These are phyloP conservation scores for Xanthorhoe spadicearia DNA, from an alignment of 2,888 invertebrate species.

Conservation along the genomic window DNA sequence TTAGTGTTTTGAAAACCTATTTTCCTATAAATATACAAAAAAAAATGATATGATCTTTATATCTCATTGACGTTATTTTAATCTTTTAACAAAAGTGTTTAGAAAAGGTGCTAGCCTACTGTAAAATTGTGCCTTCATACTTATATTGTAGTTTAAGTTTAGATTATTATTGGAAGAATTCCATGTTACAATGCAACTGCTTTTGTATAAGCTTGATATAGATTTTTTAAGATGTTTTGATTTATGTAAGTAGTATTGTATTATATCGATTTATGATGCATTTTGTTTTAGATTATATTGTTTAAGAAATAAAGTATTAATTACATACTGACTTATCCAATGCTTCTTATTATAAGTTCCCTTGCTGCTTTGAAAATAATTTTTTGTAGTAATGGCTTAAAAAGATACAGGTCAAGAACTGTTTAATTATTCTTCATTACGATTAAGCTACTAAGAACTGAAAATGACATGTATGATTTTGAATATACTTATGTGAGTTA, in stretches of 20 bases:
- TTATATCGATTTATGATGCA: conserved; percentile 11
- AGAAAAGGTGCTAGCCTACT: conserved; percentile 1
- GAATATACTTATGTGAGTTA: no score
- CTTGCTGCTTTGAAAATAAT: no score
- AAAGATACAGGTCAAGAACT: no score
- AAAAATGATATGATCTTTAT: neutral
- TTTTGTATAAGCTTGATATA: neutral
- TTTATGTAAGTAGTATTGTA: neutral
- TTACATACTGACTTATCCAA: conserved; percentile 5
- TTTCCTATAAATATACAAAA: neutral
- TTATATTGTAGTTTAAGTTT: neutral
- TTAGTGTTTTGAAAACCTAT: neutral
- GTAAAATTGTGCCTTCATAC: neutral
- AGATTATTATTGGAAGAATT: neutral
- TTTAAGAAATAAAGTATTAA: conserved; percentile 20
- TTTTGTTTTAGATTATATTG: conserved; percentile 10
- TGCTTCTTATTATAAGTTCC: neutral
- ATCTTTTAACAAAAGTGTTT: no score
- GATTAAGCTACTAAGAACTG: no score
- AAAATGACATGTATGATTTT: no score
- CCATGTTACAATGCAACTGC: conserved; percentile 4
- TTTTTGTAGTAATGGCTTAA: no score
- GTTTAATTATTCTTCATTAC: no score
- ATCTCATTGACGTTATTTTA: neutral
- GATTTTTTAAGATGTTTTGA: neutral